Conservation (phyloP, 2,888 invertebrate genomes). For the Eupelmus urozonus region DNA sequence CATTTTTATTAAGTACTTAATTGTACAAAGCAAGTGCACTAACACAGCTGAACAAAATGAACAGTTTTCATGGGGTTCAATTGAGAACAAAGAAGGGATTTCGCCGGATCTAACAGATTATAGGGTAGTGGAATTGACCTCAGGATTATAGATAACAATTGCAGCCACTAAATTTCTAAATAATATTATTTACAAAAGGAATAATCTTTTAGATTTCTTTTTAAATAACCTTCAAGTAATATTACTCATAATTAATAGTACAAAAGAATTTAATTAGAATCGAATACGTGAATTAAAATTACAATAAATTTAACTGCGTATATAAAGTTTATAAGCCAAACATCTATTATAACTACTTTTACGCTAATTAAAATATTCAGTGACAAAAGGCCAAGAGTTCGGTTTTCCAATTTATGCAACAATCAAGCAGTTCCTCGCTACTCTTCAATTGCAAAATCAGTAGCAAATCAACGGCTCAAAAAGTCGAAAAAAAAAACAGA, state of each 20-base stretch:
- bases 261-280: too few species aligned
- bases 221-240: too few species aligned
- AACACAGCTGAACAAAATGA: constrained; percentile 27
- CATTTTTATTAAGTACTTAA: background rate
- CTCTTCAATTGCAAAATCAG: constrained; percentile 1
- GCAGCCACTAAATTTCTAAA: constrained; percentile 14
- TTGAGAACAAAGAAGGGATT: constrained; percentile 54
- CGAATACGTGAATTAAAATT: too few species aligned
- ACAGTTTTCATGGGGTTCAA: constrained; percentile 19
- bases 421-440: too few species aligned
- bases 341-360: too few species aligned
- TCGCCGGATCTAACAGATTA: constrained; percentile 42
- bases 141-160: constrained; percentile 24
- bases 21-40: background rate
- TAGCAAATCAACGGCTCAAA: constrained; percentile 12
- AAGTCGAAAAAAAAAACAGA: constrained; percentile 5
- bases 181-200: too few species aligned
- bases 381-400: background rate
- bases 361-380: too few species aligned
- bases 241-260: too few species aligned
- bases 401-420: background rate
- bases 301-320: too few species aligned
- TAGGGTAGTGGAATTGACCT: constrained; percentile 39
- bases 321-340: too few species aligned
- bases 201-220: too few species aligned